Evolutionary conservation across 2,888 invertebrate species (phyloP).

Genomic region (Gisinianus flammeolus): DNA sequence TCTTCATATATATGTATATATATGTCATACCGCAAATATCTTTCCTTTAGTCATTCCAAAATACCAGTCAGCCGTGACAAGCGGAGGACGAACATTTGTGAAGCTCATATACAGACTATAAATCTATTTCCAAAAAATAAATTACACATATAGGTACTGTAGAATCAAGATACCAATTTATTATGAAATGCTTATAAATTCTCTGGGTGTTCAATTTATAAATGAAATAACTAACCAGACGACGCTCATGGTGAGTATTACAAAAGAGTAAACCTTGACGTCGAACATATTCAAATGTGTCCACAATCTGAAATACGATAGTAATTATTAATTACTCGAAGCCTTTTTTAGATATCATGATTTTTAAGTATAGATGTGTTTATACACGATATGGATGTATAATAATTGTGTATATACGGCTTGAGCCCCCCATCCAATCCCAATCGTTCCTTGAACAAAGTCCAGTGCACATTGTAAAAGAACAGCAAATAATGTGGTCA

Average conservation of each 20-base stretch:
- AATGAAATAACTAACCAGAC: no score
- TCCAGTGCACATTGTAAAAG: background rate
- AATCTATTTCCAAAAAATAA: no score
- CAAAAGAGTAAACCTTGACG: constrained; percentile 18
- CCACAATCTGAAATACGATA: background rate
- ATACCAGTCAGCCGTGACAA: constrained; percentile 12
- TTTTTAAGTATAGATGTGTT: background rate
- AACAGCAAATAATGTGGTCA: background rate
- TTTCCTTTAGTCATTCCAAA: constrained; percentile 18
- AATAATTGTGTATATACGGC: constrained; percentile 13
- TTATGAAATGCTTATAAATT: background rate
- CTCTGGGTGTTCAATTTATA: no score
- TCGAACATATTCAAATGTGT: constrained; percentile 23
- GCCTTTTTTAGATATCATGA: background rate
- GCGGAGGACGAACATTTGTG: background rate
- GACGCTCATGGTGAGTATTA: constrained; percentile 14
- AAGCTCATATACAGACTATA: constrained; percentile 29
- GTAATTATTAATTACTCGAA: background rate
- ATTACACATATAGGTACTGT: background rate
- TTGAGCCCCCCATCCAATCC: constrained; percentile 9
- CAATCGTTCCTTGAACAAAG: constrained; percentile 12
- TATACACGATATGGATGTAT: no score
- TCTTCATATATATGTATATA: background rate
- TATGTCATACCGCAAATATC: constrained; percentile 23
- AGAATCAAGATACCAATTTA: background rate